Percentiles rank a stretch among this genome's conserved stretches.
Evolutionary conservation across 1,140 invertebrate species (phyloP).

Genomic region (Mya arenaria): DNA sequence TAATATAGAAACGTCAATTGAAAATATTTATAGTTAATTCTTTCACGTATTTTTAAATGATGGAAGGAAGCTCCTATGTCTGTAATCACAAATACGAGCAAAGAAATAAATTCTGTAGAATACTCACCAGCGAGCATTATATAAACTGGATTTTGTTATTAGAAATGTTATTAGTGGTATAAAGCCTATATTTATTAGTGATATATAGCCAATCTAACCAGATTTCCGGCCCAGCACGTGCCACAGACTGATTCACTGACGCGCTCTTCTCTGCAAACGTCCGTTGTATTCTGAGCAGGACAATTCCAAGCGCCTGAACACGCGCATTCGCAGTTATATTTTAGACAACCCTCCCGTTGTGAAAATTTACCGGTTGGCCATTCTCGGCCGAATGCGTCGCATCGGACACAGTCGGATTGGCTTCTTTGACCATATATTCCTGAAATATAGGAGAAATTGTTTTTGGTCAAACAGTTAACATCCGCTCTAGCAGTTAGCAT

Average conservation of each 20-base stretch:
- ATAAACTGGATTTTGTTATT: not conserved
- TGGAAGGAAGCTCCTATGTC: not conserved
- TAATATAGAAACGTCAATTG: not conserved
- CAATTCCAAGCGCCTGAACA: conserved; percentile 40
- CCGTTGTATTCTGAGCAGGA: conserved; percentile 35
- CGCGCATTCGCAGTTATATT: conserved; percentile 40
- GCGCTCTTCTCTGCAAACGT: conserved; percentile 12
- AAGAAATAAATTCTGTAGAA: not conserved
- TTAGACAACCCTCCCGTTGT: conserved; percentile 27
- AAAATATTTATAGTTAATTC: not conserved
- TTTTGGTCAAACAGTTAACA: too few species aligned
- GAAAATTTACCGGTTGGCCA: conserved; percentile 27
- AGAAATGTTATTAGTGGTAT: not conserved
- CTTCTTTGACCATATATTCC: not conserved
- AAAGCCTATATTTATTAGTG: not conserved
- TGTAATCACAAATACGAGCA: not conserved
- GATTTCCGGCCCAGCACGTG: conserved; percentile 4
- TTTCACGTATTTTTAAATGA: not conserved
- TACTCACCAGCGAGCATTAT: not conserved
- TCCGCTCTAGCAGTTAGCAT: too few species aligned
- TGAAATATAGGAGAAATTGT: not conserved
- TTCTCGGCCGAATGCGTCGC: not conserved
- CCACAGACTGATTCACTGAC: not conserved
- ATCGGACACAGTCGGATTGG: not conserved
- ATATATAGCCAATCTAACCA: not conserved